Percentiles rank a stretch among this genome's conserved stretches.
Conservation (phyloP, 2,888 invertebrate species). For the Eilema sororculum region DNA sequence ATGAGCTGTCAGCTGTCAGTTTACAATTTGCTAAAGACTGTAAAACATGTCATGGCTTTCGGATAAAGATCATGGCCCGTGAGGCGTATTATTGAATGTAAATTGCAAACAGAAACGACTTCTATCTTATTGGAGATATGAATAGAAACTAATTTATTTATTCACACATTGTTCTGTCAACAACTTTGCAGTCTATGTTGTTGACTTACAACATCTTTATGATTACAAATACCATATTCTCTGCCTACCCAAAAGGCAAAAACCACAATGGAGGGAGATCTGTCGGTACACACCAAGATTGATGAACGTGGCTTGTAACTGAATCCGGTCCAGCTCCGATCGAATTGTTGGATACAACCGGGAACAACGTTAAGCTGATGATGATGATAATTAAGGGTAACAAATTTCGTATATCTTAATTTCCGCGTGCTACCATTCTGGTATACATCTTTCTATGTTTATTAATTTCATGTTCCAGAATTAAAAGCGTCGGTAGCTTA, state of each 20-base stretch:
- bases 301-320: no score
- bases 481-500: no score
- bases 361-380: not conserved
- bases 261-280: no score
- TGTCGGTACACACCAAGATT: no score
- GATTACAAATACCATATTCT: constrained; percentile 29
- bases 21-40: constrained; percentile 83
- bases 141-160: constrained; percentile 76
- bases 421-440: not conserved
- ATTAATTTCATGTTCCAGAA: not conserved
- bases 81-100: constrained; percentile 76
- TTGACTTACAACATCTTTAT: constrained; percentile 59
- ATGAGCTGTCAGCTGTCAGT: constrained; percentile 76
- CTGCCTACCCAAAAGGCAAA: no score
- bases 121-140: constrained; percentile 60
- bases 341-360: not conserved
- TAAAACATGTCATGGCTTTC: constrained; percentile 73
- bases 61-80: constrained; percentile 77
- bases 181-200: constrained; percentile 51
- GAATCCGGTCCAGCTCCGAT: not conserved
- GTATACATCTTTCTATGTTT: not conserved
- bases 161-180: constrained; percentile 76
- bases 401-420: not conserved
- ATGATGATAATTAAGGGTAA: not conserved
- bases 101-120: constrained; percentile 69